phyloP scores from a whole-genome alignment of 2,797 vertebrate genomes.

The Ispidina lecontei region DNA sequence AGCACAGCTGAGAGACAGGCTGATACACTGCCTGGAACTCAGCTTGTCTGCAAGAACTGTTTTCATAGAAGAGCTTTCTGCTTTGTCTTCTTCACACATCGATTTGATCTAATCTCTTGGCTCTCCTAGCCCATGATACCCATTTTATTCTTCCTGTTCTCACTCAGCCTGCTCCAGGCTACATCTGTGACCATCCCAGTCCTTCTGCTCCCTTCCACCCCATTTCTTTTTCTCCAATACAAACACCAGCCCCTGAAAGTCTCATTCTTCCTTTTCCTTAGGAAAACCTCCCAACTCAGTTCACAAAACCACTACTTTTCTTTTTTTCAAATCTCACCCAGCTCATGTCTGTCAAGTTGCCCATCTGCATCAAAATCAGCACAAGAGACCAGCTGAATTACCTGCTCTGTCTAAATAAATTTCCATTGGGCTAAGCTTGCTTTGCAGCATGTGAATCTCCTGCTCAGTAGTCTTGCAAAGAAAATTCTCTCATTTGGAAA shows the following conservation, averaged over 20 bases:
- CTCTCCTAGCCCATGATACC: background rate
- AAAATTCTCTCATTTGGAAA: background rate
- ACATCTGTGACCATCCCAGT: slow-evolving; percentile 1
- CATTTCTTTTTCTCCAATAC: background rate
- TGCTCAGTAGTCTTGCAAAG: background rate
- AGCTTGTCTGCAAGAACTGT: background rate
- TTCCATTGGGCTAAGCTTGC: background rate
- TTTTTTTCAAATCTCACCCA: background rate
- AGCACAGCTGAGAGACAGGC: background rate
- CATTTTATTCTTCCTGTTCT: slow-evolving; percentile 51
- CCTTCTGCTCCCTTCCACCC: background rate
- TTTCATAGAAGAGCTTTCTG: slow-evolving; percentile 36
- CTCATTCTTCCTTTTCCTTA: background rate
- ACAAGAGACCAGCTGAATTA: background rate
- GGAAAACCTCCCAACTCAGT: background rate
- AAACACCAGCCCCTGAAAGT: background rate
- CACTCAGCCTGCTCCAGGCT: background rate
- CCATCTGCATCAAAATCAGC: background rate
- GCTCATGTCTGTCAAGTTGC: background rate
- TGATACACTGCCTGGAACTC: background rate
- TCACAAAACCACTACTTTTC: background rate
- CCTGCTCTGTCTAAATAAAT: background rate
- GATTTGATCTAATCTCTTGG: slow-evolving; percentile 37
- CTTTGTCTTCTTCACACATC: slow-evolving; percentile 51
- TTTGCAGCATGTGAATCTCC: background rate